Percentiles rank a stretch among this genome's conserved stretches.
Conservation (phyloP, 2,797 vertebrate species). For the Melopsittacus undulatus region DNA sequence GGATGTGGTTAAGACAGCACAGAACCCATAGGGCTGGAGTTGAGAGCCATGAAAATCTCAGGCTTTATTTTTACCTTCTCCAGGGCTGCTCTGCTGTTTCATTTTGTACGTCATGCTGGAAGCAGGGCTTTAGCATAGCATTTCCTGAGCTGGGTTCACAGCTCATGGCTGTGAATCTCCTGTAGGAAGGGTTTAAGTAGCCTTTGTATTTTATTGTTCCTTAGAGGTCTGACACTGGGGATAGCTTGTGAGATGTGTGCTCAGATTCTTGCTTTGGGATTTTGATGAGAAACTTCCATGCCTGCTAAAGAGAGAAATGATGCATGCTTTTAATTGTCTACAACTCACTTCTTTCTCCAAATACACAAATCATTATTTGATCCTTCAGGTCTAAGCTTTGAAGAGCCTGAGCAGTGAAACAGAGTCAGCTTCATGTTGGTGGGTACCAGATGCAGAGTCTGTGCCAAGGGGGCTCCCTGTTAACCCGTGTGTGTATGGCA, state of each 20-base stretch:
- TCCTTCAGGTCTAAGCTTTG: not conserved
- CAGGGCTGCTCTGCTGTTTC: accelerated
- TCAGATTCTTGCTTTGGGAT: accelerated
- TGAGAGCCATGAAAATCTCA: not conserved
- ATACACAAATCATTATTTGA: accelerated
- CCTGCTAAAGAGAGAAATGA: not conserved
- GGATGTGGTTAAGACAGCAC: not conserved
- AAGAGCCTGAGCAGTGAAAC: not conserved
- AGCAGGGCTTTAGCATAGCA: accelerated
- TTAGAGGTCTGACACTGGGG: not conserved
- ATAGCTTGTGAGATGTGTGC: accelerated
- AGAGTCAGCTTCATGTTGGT: not conserved
- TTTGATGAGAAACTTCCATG: not conserved
- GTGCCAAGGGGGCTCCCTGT: not conserved
- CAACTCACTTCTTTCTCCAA: not conserved
- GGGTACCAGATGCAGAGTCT: not conserved
- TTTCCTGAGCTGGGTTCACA: not conserved
- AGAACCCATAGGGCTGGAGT: not conserved
- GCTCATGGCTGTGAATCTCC: not conserved
- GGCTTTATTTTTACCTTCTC: not conserved
- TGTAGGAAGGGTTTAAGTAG: not conserved
- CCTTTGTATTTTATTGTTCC: not conserved
- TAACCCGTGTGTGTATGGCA: accelerated
- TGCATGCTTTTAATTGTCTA: not conserved
- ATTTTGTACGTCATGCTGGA: accelerated